These are phyloP conservation scores for Stenchaetothrips biformis DNA, from an alignment of 2,888 invertebrate genomes.

Conservation along the genomic window DNA sequence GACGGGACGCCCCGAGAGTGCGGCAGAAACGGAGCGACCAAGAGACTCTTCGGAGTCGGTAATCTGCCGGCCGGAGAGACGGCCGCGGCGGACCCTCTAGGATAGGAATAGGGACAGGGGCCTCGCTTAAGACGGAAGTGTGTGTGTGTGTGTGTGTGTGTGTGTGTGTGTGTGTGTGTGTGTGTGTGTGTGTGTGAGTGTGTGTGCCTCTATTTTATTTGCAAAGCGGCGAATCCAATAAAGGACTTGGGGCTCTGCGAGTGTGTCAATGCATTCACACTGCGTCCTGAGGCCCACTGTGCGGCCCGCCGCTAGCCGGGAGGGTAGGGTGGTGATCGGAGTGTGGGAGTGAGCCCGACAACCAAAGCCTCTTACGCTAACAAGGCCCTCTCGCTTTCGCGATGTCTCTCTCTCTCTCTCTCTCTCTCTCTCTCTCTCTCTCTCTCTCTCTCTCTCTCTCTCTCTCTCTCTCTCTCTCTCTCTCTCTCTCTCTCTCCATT, in stretches of 20 bases:
- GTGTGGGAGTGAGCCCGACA: background rate
- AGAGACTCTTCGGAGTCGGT: background rate
- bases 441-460: background rate
- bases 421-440: background rate
- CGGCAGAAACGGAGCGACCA: background rate
- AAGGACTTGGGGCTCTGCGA: background rate
- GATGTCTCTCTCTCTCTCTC: background rate
- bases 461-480: background rate
- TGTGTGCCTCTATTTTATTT: conserved; percentile 21
- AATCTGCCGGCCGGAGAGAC: background rate
- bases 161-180: background rate
- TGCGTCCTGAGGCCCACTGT: background rate
- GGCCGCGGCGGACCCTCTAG: background rate
- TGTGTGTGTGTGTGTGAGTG: background rate
- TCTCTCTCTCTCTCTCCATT: background rate
- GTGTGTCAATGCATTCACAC: background rate
- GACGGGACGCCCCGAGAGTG: background rate
- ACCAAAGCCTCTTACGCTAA: conserved; percentile 1
- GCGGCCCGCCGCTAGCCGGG: background rate
- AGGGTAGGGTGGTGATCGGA: background rate
- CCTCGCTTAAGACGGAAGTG: too few relatives aligned
- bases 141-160: background rate
- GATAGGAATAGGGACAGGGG: background rate
- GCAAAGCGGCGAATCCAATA: conserved; percentile 20
- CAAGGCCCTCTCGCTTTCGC: background rate